These are phyloP conservation scores for Myotis vivesi DNA, from an alignment of 2,797 vertebrate species.

Conservation along the genomic window DNA sequence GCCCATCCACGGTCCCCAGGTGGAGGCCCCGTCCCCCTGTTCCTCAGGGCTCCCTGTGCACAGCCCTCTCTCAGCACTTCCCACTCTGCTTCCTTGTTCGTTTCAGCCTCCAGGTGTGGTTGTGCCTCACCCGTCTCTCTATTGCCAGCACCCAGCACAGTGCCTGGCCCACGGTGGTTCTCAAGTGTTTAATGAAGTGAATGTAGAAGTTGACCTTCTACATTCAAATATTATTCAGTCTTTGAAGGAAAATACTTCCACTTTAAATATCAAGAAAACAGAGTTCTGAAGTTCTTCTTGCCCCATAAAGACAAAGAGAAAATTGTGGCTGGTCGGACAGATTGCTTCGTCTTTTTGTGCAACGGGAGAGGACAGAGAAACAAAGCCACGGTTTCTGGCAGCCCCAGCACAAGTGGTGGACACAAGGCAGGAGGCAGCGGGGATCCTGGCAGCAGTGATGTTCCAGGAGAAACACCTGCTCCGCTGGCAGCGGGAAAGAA, in stretches of 20 bases:
- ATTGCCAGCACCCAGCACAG: neutral
- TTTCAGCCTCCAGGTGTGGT: neutral
- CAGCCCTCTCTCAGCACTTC: no score
- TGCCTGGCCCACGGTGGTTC: neutral
- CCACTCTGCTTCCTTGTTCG: neutral
- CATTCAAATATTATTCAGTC: neutral
- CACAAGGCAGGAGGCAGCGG: constrained; percentile 26
- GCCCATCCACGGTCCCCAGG: no score
- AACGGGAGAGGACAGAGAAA: neutral
- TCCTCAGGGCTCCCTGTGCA: fast-evolving
- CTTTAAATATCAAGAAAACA: neutral
- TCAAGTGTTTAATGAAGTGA: neutral
- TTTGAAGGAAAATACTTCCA: neutral
- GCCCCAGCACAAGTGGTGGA: neutral
- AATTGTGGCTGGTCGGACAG: neutral
- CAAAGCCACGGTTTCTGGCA: neutral
- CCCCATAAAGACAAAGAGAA: neutral
- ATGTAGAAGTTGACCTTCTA: neutral
- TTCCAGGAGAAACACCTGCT: constrained; percentile 71
- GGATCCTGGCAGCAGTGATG: constrained; percentile 60
- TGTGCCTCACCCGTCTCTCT: neutral
- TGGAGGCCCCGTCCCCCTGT: neutral
- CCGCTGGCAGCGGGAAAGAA: constrained; percentile 55
- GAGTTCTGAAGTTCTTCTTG: neutral
- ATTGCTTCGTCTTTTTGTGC: neutral